Conservation (phyloP, 1,140 invertebrate species). For the Aphaenogaster floridana region DNA sequence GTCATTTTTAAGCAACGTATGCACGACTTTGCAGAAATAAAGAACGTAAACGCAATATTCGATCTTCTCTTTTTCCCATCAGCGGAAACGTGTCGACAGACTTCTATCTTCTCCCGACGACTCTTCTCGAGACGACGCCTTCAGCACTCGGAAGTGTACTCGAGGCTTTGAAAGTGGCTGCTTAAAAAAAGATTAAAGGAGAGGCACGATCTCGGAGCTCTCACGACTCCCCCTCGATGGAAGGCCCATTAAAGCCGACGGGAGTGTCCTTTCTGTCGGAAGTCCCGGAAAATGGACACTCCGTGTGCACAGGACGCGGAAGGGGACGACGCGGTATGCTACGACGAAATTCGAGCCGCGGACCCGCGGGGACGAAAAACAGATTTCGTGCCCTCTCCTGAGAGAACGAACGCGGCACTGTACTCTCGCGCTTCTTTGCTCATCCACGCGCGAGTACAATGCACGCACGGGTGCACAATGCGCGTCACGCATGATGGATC, state of each 20-base stretch:
- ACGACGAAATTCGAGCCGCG: constrained; percentile 73
- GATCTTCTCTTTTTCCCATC: background rate
- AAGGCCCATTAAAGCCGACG: constrained; percentile 73
- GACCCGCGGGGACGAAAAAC: constrained; percentile 74
- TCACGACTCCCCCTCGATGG: constrained; percentile 45
- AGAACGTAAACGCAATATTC: background rate
- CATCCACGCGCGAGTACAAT: constrained; percentile 52
- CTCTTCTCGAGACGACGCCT: constrained; percentile 46
- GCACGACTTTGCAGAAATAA: background rate
- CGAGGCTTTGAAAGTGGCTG: constrained; percentile 42
- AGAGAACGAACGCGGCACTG: constrained; percentile 8
- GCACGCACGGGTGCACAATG: constrained; percentile 53
- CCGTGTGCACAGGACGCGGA: constrained; percentile 64
- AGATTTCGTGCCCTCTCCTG: constrained; percentile 72
- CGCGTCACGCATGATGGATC: constrained; percentile 56
- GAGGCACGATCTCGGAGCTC: constrained; percentile 52
- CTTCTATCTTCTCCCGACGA: constrained; percentile 29
- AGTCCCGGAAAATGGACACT: constrained; percentile 75
- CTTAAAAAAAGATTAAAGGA: constrained; percentile 55
- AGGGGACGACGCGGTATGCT: constrained; percentile 53
- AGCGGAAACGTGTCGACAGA: constrained; percentile 45
- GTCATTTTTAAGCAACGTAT: background rate
- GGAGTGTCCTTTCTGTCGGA: constrained; percentile 78
- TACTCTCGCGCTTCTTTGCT: constrained; percentile 31
- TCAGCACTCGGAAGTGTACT: constrained; percentile 44